These are phyloP conservation scores for Nyleta sp. DNA, from an alignment of 2,888 invertebrate genomes.

Conservation along the genomic window DNA sequence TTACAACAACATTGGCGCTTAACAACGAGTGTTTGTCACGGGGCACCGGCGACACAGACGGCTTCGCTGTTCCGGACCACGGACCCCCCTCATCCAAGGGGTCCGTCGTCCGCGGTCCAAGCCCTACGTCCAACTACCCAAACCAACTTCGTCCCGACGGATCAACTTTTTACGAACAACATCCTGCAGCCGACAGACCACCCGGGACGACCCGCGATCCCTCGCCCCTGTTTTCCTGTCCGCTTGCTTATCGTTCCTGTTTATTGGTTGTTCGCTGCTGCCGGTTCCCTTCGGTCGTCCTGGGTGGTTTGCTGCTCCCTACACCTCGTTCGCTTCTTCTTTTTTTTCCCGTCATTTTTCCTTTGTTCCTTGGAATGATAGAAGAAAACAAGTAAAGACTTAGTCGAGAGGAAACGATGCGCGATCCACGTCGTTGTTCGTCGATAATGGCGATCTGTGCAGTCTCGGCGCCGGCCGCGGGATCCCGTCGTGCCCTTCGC, in stretches of 20 bases:
- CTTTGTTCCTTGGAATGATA: conserved; percentile 26
- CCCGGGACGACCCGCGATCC: conserved; percentile 12
- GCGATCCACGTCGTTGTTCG: conserved; percentile 62
- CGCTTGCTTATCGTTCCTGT: neutral
- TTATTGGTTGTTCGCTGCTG: conserved; percentile 1
- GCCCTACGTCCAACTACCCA: conserved; percentile 1
- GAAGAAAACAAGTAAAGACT: conserved; percentile 43
- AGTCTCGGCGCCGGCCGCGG: conserved; percentile 34
- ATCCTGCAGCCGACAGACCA: conserved; percentile 64
- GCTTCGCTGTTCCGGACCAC: neutral
- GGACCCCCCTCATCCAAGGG: neutral
- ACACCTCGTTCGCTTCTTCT: too few relatives aligned
- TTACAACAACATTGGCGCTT: conserved; percentile 60
- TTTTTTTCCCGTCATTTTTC: neutral
- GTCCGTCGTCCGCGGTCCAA: neutral
- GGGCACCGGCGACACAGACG: conserved; percentile 25
- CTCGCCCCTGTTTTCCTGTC: neutral
- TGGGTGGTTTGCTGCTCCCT: neutral
- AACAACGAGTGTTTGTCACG: conserved; percentile 33
- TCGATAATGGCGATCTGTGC: conserved; percentile 44
- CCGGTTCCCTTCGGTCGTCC: conserved; percentile 8
- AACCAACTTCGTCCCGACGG: conserved; percentile 53
- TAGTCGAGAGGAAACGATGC: conserved; percentile 54
- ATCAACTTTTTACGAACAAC: conserved; percentile 71
- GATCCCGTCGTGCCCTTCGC: conserved; percentile 43